Conservation (phyloP, 2,797 vertebrate species). For the Adrianichthys oophorus region DNA sequence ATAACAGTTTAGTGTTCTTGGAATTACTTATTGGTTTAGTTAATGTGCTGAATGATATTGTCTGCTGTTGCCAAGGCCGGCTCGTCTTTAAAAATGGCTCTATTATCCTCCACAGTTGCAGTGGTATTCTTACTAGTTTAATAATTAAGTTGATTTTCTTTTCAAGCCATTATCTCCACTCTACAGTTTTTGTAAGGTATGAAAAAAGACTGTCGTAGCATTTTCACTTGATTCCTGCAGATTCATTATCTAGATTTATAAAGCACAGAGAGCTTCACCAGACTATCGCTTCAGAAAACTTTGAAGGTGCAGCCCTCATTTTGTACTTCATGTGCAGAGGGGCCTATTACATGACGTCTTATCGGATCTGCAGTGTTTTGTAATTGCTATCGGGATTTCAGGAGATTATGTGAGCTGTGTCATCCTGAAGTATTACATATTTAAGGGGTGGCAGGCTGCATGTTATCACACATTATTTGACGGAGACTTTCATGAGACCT, state of each 20-base stretch:
- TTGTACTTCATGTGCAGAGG: conserved; percentile 38
- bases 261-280: conserved; percentile 44
- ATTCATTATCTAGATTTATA: conserved; percentile 60
- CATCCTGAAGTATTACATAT: conserved; percentile 48
- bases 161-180: conserved; percentile 20
- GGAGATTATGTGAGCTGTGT: conserved; percentile 54
- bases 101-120: conserved; percentile 29
- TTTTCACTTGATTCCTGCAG: conserved; percentile 46
- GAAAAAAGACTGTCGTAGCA: conserved; percentile 26
- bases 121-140: conserved; percentile 44
- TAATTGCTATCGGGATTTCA: conserved; percentile 70
- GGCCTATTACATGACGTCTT: conserved; percentile 55
- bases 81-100: conserved; percentile 26
- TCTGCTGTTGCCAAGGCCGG: conserved; percentile 34
- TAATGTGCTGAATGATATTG: conserved; percentile 49
- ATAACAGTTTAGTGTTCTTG: conserved; percentile 40
- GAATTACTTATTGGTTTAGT: conserved; percentile 48
- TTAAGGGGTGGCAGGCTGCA: conserved; percentile 48
- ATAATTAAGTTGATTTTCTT: conserved; percentile 22
- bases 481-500: conserved; percentile 46
- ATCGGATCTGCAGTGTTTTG: conserved; percentile 66
- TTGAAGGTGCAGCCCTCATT: conserved; percentile 42
- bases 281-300: conserved; percentile 47
- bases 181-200: conserved; percentile 23
- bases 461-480: conserved; percentile 62